Evolutionary conservation across 2,888 invertebrate species (phyloP).

Genomic region (Chrysina gloriosa): DNA sequence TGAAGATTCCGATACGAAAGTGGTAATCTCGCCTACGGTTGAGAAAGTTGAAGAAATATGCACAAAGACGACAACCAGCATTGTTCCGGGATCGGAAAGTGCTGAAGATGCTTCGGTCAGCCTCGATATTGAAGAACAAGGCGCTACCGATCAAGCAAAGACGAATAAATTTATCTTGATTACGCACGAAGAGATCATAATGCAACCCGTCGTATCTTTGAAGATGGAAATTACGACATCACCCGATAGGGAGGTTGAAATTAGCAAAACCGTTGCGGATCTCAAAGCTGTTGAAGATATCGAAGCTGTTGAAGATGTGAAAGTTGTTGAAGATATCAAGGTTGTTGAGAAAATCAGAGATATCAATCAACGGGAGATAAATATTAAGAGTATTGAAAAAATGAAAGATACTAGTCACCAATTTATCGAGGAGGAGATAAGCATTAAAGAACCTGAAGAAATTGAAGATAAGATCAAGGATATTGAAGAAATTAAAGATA

Average conservation of each 20-base stretch:
- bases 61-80: neutral
- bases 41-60: slow-evolving; percentile 3
- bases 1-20: neutral
- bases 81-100: neutral
- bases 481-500: too few relatives aligned
- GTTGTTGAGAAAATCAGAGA: neutral
- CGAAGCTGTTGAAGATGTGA: neutral
- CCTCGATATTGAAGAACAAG: neutral
- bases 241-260: slow-evolving; percentile 38
- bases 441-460: too few relatives aligned
- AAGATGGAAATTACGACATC: slow-evolving; percentile 70
- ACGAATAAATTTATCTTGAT: slow-evolving; percentile 73
- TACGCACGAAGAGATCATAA: slow-evolving; percentile 78
- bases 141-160: slow-evolving; percentile 4
- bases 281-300: slow-evolving; percentile 20
- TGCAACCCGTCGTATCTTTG: slow-evolving; percentile 74
- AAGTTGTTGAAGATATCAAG: neutral
- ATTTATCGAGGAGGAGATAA: too few relatives aligned
- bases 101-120: neutral
- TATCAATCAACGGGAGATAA: neutral
- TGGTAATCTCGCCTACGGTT: neutral
- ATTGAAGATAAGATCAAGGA: too few relatives aligned
- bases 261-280: slow-evolving; percentile 24
- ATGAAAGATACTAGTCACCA: neutral
- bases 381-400: neutral